Conservation (phyloP, 1,140 invertebrate genomes). For the Marisa cornuarietis region DNA sequence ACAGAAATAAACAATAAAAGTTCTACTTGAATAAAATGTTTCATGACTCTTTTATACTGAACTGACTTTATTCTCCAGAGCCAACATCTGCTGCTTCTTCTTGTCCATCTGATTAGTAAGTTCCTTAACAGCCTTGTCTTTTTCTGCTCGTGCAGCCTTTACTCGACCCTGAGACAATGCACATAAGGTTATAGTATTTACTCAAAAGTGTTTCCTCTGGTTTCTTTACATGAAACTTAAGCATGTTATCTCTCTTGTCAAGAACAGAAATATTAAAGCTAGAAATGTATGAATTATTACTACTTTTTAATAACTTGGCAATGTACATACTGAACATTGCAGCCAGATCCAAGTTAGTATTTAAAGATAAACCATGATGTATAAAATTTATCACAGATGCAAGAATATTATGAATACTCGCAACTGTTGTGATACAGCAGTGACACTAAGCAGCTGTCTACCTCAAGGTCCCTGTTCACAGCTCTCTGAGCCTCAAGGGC, state of each 20-base stretch:
- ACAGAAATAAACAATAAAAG: no score
- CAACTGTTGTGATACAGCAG: background rate
- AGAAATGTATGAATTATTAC: background rate
- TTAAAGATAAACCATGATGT: background rate
- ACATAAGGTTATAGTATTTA: background rate
- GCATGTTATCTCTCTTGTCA: no score
- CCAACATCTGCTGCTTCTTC: conserved; percentile 48
- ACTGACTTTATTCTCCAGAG: conserved; percentile 50
- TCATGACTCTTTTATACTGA: background rate
- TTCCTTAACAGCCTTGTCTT: conserved; percentile 51
- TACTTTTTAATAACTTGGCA: no score
- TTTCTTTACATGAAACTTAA: background rate
- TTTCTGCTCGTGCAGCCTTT: conserved; percentile 47
- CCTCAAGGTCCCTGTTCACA: conserved; percentile 51
- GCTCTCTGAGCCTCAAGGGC: conserved; percentile 44
- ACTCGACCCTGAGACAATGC: conserved; percentile 38
- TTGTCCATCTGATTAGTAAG: conserved; percentile 51
- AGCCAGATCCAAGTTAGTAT: no score
- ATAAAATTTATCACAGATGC: background rate
- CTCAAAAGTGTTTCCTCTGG: background rate
- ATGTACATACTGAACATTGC: no score
- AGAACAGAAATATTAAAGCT: no score
- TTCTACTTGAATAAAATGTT: no score
- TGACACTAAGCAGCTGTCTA: conserved; percentile 14
- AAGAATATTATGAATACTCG: background rate